Base-by-base conservation (phyloP, 2,888 invertebrate species). In the Branchinecta sandiegonensis region DNA sequence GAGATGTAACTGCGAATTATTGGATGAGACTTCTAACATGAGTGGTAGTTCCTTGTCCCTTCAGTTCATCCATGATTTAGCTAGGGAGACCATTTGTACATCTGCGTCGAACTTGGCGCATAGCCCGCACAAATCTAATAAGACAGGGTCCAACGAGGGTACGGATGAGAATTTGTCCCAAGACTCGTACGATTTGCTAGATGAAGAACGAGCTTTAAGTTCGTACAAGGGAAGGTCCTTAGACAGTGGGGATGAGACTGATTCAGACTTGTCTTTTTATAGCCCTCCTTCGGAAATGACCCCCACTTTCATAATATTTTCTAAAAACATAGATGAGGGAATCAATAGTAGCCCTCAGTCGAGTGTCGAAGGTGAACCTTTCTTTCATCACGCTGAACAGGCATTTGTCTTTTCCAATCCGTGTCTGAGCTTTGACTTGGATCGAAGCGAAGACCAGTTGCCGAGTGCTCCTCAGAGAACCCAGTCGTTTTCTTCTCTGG, bases 151-250 rank as follows among this genome's bases (percentile, higher is more conserved):
- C n/a, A 56, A 56, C 17, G 56, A 56, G 14, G n/a, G 10, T 17
- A 56, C 56, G 8, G 56, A 56, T 56, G 56, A 56, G 17, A 56
- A 56, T 56, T 10, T 56, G 48, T 67, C 67, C n/a, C 67, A 67
- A 47, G 67, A 67, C n/a, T 67, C 67, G n/a, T 67, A 67, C 11
- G 67, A 67, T 17, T 67, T 67, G 13, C 47, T 67, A n/a, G 67
- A 47, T 10, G 67, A 67, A 13, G 67, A 67, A 46, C n/a, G 10
- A 17, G 14, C 10, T 10, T 37, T 37, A 37, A 37, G 37, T 37
- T 37, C 37, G 37, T 17, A 56, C 9, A 56, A 56, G 17, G 8
- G 17, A 56, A 10, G n/a, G 56, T 56, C 56, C 17, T 17, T 14
- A 14, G 56, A 56, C 9, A 14, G n/a, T n/a, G n/a, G n/a, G 14